Base-by-base conservation (phyloP, 2,797 vertebrate genomes). In the Anniella stebbinsi region DNA sequence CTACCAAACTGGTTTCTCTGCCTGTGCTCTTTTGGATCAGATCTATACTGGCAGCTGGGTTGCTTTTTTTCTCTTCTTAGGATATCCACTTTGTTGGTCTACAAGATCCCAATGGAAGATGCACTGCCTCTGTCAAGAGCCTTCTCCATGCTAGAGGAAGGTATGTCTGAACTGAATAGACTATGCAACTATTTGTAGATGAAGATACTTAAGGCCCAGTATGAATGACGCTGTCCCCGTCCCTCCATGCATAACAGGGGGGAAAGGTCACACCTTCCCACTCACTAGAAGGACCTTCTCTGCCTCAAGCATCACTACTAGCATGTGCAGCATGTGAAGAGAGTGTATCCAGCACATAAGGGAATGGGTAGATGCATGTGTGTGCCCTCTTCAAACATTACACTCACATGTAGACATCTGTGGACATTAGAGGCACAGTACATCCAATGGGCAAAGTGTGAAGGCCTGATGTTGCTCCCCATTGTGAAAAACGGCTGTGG, bases 91-190 rank as follows among this genome's bases (percentile, higher is more conserved):
- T 94, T 98, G 95, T 97, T 99, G 96, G 96, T 97, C 92, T 99
- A 99, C 89, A 99, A 98, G 91, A 95, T 99, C 80, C 98, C 98
- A 17, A 95, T 97, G 97, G 97, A 97, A 88, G 98, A 99, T 25
- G 98, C 98, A 2, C 94, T 97, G 12, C 99, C 98, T 33, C 96
- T 99, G 63, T 97, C 99, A 81, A 96, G 96, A 91, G 96, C 98
- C 25, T 99, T 99, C 95, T 92, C 96, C 83, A 97, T 98, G 92
- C 93, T 99, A 48, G 99, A 99, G 93, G 96, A 96, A 77, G 98
- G 99, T 99, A 96, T 97, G 98, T 95, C 54, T 36, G n/a, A 36
- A 67, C 13, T 41, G 28, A 38, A 36, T 18, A 15, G 2, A 33
- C 57, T 87, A 90, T 33, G 2, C 18, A 78, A 15, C 70, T 77